Base-by-base conservation (phyloP, 64 coral and sea anemone species). In the Pocillopora damicornis region DNA sequence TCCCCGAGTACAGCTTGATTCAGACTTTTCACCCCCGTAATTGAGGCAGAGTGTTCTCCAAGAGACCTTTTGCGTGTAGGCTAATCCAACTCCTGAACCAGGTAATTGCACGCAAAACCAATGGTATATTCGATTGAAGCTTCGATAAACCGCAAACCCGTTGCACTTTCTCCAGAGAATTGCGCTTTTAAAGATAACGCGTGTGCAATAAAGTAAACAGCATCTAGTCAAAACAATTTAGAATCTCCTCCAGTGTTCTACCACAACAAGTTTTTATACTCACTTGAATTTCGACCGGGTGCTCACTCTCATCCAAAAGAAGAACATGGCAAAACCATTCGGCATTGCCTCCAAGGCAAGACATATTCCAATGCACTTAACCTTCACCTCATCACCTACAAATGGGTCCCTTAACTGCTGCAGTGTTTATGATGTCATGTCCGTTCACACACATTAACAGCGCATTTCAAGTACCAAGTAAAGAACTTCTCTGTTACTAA, bases 261-360 rank as follows among this genome's bases (percentile, higher is more conserved):
- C 42, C 64, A 71, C 81, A 83, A 83, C 6, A 84, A 84, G 81
- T 84, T 84, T 84, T 35, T 61, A 59, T 22, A 88, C 86, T 87
- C 67, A 91, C 90, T 87, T 58, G 61, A 79, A 91, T 91, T 63
- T 80, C 80, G 13, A 91, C 76, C 15, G 90, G 90, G 80, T 86
- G 85, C 34, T 91, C 90, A 76, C 90, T 91, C 76, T 91, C 90
- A 63, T 91, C 90, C 18, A 91, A 62, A 16, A 91, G 82, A 22
- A 91, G 51, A 59, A 91, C 83, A 79, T 91, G 81, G 42, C 82
- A 86, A 60, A 86, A 91, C 83, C 83, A 91, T 3, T 78, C 90
- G 0, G 82, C 61, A 34, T 86, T 68, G 26, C 75, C 87, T 58
- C 90, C 82, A 79, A 91, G 87, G 51, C 90, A 91, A 26, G 90